These are phyloP conservation scores for Cryptocephalus primarius DNA, from an alignment of 2,888 invertebrate genomes.

Conservation along the genomic window DNA sequence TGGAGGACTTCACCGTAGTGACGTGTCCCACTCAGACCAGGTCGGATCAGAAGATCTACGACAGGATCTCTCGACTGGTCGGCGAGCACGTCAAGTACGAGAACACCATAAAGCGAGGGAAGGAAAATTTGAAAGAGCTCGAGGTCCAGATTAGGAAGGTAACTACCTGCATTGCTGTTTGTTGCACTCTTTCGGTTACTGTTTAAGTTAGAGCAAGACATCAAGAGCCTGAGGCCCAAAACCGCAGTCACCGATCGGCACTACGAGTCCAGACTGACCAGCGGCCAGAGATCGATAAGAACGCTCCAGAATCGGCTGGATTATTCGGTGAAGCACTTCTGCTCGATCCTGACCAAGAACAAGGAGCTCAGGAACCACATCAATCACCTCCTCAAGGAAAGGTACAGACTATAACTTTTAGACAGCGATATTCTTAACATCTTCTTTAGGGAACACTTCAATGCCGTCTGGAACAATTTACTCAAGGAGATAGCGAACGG, in stretches of 20 bases:
- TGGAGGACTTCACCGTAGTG: conserved; percentile 49
- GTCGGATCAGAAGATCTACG: conserved; percentile 43
- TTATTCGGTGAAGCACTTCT: conserved; percentile 66
- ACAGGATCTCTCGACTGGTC: conserved; percentile 43
- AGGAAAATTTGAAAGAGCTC: conserved; percentile 36
- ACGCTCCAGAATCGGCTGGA: conserved; percentile 67
- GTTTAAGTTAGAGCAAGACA: conserved; percentile 36
- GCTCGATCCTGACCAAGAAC: conserved; percentile 64
- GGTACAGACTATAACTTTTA: conserved; percentile 20
- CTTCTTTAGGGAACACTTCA: conserved; percentile 59
- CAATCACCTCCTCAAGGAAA: conserved; percentile 69
- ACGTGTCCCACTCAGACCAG: conserved; percentile 46
- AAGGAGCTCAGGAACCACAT: conserved; percentile 64
- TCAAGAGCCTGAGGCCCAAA: conserved; percentile 33
- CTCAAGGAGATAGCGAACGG: conserved; percentile 64
- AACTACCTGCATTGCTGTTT: neutral
- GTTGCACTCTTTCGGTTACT: neutral
- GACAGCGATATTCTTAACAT: neutral
- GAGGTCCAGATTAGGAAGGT: conserved; percentile 40
- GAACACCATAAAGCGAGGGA: conserved; percentile 28
- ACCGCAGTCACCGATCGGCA: conserved; percentile 37
- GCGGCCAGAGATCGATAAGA: conserved; percentile 43
- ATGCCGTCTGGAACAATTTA: conserved; percentile 67
- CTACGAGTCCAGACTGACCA: conserved; percentile 40
- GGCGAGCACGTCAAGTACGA: conserved; percentile 44